Base-by-base conservation (phyloP, 2,797 vertebrate genomes). In the Mallotus villosus region DNA sequence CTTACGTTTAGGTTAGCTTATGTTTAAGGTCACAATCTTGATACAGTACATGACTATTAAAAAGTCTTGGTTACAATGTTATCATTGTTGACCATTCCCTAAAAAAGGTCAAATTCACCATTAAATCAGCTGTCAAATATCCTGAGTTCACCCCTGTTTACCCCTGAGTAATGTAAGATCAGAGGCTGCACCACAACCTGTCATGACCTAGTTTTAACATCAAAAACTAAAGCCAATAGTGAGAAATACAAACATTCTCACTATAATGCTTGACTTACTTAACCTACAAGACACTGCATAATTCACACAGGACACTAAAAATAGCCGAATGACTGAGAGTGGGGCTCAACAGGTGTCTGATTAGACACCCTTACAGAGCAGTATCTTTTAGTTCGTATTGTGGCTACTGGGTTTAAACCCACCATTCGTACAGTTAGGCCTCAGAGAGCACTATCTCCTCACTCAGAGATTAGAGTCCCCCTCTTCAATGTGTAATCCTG, bases 401-500 rank as follows among this genome's bases (percentile, higher is more conserved):
- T 61, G 3, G 11, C 55, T 61, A 49, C 55, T 46, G 49, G 49
- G 49, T 51, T 51, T 51, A 51, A 51, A 2, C 49, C 60, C 22
- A 57, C 70, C 63, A 27, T 46, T 55, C 16, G 62, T 67, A 65
- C 67, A 5, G 29, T 66, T 8, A 71, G 71, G 63, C 72, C 57
- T 65, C 76, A 24, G 60, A 68, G 55, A 78, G 57, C 14, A 3
- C 32, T 21, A 72, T 55, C 74, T 68, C 70, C 64, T 77, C 78
- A 72, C 71, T 79, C 85, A 74, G 59, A 81, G 74, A 74, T 77
- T 80, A 76, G 81, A 49, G 76, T 25, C 69, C 72, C 76, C 63
- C 74, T 70, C 77, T 73, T 58, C 72, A 81, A 83, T 70, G 75
- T 79, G 79, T 84, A 78, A 83, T 78, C 80, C 81, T 64, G 83